Evolutionary conservation across 2,113 vertebrate species (phyloP), one percentile per base, ranked within the genome.

Genomic region (Mystacornis crossleyi): DNA sequence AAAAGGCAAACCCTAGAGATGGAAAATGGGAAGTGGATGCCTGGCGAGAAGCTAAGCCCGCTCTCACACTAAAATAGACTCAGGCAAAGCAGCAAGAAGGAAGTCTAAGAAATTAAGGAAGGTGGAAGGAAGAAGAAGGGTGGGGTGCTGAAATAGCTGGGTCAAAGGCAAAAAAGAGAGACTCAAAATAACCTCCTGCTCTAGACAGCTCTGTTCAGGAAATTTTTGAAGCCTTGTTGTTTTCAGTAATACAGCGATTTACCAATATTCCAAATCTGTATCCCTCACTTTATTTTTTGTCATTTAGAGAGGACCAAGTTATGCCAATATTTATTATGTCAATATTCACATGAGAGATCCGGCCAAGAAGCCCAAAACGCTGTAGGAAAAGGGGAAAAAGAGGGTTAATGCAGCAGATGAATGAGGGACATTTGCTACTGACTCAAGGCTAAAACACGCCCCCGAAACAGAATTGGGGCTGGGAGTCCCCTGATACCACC

Each of bases 71-170:
- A 89, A 96, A 96, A 95, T 69, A 96, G 93, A 15, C 43, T 34
- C 82, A 42, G 25, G 8, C 82, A 89, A 81, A 65, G 87, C 86
- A 90, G 50, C 36, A 20, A 95, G 94, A 93, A 96, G 97, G 97
- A 97, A 97, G 96, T 94, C 81, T 85, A 66, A 94, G 94, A 96
- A 96, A 94, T 92, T 57, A 95, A 96, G 95, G 95, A 97, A 97
- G 90, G 94, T 96, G 96, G 96, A 97, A 97, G 97, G 95, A 97
- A 97, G 89, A 86, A 88, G 73, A 84, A 88, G 77, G 71, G 95
- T 95, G 93, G 93, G 42, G 96, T 90, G 86, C 82, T 95, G 77
- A 94, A 90, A 92, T 92, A 94, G 93, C 38, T 92, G 95, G 80
- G 88, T 97, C 89, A 95, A 92, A 96, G 86, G 95, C 90, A 67